A percentile compares a stretch with the other conserved stretches of the same genome.
Conservation (phyloP, 2,797 vertebrate species). For the Craterocephalus amniculus region DNA sequence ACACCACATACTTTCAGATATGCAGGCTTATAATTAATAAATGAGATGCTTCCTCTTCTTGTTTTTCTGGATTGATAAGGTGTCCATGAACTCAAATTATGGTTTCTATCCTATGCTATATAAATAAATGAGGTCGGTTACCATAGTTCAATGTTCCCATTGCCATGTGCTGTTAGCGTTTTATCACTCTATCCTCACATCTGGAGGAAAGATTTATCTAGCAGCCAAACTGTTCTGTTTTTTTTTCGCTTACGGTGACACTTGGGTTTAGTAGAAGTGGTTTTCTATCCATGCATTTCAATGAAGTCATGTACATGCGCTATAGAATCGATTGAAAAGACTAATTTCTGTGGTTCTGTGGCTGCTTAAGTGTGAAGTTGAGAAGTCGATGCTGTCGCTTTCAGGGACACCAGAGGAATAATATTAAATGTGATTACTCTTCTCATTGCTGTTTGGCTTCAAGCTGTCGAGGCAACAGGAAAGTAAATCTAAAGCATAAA, state of each 20-base stretch:
- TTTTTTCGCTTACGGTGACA: background rate
- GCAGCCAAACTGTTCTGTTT: background rate
- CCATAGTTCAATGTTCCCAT: background rate
- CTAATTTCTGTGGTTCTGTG: background rate
- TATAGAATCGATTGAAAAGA: background rate
- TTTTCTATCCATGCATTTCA: background rate
- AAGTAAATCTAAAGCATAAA: slow-evolving; percentile 34
- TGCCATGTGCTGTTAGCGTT: background rate
- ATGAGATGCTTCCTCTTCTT: too few species aligned
- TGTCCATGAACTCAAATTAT: too few species aligned
- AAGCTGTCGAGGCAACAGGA: slow-evolving; percentile 1
- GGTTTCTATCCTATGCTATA: too few species aligned
- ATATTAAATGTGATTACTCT: slow-evolving; percentile 17
- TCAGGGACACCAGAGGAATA: slow-evolving; percentile 14
- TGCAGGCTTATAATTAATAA: too few species aligned
- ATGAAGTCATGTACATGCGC: background rate
- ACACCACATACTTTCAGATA: too few species aligned
- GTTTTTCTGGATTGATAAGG: too few species aligned
- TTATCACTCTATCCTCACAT: background rate
- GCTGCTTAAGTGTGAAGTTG: background rate
- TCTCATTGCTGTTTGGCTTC: slow-evolving; percentile 5
- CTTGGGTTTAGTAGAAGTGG: background rate
- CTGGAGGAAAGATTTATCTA: background rate
- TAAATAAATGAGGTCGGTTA: too few species aligned
- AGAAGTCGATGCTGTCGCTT: background rate